A percentile compares a stretch with the other conserved stretches of the same genome.
Conservation (phyloP, 2,797 vertebrate genomes). For the Ibycter americanus region DNA sequence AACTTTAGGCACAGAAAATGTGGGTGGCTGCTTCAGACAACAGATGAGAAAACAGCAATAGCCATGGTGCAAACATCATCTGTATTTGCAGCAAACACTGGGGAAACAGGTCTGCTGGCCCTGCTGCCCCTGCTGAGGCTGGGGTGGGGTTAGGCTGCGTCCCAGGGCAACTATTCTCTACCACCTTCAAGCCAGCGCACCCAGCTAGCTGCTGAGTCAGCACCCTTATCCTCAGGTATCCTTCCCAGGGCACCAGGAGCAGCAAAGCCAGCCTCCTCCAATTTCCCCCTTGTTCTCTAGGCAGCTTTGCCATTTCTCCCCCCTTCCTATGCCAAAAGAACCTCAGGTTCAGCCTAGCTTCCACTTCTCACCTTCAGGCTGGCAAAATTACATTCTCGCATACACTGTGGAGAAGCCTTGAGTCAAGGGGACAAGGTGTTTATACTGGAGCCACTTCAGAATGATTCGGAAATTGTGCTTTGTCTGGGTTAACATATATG, state of each 20-base stretch:
- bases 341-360: not conserved
- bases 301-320: not conserved
- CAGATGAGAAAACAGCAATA: not conserved
- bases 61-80: not conserved
- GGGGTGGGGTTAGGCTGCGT: not conserved
- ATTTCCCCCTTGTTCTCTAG: not conserved
- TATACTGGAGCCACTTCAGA: not conserved
- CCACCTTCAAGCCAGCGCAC: accelerated
- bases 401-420: not conserved
- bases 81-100: not conserved
- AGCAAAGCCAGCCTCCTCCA: not conserved
- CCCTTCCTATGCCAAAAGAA: not conserved
- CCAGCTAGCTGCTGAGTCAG: not conserved
- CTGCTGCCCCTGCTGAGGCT: not conserved
- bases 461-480: not conserved
- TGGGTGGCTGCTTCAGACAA: not conserved
- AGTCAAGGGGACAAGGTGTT: not conserved
- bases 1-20: not conserved
- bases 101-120: not conserved
- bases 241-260: not conserved
- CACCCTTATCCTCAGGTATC: not conserved
- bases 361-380: not conserved
- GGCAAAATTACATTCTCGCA: not conserved
- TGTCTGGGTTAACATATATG: not conserved
- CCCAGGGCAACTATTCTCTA: not conserved